Evolutionary conservation across 2,797 vertebrate species (phyloP).

Genomic region (Spondyliosoma cantharus): DNA sequence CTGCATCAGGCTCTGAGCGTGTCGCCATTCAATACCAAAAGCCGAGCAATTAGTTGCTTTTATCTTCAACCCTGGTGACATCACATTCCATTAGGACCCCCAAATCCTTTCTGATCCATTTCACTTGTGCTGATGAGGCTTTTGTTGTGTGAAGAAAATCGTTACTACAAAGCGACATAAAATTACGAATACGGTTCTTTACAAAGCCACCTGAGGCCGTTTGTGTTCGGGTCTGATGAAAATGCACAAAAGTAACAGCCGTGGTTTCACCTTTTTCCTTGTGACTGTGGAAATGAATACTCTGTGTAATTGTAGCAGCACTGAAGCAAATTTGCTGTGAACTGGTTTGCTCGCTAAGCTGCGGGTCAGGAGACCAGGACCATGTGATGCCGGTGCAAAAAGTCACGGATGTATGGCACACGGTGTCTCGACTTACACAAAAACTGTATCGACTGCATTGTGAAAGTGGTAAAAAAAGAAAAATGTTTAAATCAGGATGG

Average conservation of each 20-base stretch:
- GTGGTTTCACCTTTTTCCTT: conserved; percentile 29
- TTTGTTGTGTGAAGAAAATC: conserved; percentile 49
- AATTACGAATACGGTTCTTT: not conserved
- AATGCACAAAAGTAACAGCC: not conserved
- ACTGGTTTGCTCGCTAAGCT: conserved; percentile 59
- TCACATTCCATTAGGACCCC: conserved; percentile 77
- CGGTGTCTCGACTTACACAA: not conserved
- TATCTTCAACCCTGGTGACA: conserved; percentile 74
- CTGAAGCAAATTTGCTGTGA: conserved; percentile 73
- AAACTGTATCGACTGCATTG: not conserved
- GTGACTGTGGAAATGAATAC: conserved; percentile 34
- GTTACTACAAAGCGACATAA: conserved; percentile 12
- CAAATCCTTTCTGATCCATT: conserved; percentile 70
- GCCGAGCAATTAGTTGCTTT: conserved; percentile 81
- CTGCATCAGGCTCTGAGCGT: conserved; percentile 62
- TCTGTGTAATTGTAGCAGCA: conserved; percentile 53
- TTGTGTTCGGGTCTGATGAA: conserved; percentile 11
- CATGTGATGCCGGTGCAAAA: conserved; percentile 73
- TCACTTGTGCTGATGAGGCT: conserved; percentile 70
- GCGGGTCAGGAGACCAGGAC: conserved; percentile 74
- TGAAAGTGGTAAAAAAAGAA: conserved; percentile 2
- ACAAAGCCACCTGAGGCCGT: too few species aligned
- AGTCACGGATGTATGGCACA: conserved; percentile 47
- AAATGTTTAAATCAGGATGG: not conserved
- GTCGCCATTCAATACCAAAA: conserved; percentile 64